These are phyloP conservation scores for Catocala fraxini DNA, from an alignment of 2,888 invertebrate genomes.

Conservation along the genomic window DNA sequence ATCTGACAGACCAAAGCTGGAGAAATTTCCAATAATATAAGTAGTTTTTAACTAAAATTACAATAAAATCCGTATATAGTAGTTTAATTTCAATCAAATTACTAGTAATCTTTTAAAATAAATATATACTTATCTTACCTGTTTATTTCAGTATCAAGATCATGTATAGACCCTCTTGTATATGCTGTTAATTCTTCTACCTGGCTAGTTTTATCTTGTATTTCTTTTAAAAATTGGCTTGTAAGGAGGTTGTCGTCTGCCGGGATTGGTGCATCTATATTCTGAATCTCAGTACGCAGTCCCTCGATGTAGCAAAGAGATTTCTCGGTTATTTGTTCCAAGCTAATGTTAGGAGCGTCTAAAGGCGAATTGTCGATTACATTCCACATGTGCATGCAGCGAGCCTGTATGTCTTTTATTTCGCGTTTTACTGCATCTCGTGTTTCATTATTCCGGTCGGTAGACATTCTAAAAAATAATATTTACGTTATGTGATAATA, in stretches of 20 bases:
- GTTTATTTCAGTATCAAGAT: conserved; percentile 71
- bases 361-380: conserved; percentile 69
- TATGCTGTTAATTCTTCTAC: conserved; percentile 72
- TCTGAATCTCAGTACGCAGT: conserved; percentile 64
- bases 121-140: conserved; percentile 58
- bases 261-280: conserved; percentile 64
- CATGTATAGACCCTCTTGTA: conserved; percentile 68
- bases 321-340: conserved; percentile 60
- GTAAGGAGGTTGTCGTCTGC: conserved; percentile 71
- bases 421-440: conserved; percentile 63
- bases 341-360: conserved; percentile 50
- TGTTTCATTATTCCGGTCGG: conserved; percentile 61
- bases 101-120: too few relatives aligned
- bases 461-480: conserved; percentile 62
- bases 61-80: too few relatives aligned
- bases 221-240: conserved; percentile 69
- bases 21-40: too few relatives aligned
- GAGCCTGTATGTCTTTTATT: conserved; percentile 65
- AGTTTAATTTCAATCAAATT: too few relatives aligned
- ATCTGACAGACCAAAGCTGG: too few relatives aligned
- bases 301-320: conserved; percentile 69
- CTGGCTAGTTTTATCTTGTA: conserved; percentile 68
- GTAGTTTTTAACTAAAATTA: too few relatives aligned
- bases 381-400: conserved; percentile 66
- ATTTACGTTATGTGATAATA: conserved; percentile 4